A percentile compares a stretch with the other conserved stretches of the same genome.
Conservation (phyloP, 2,888 invertebrate species). For the Drosophila lutescens region DNA sequence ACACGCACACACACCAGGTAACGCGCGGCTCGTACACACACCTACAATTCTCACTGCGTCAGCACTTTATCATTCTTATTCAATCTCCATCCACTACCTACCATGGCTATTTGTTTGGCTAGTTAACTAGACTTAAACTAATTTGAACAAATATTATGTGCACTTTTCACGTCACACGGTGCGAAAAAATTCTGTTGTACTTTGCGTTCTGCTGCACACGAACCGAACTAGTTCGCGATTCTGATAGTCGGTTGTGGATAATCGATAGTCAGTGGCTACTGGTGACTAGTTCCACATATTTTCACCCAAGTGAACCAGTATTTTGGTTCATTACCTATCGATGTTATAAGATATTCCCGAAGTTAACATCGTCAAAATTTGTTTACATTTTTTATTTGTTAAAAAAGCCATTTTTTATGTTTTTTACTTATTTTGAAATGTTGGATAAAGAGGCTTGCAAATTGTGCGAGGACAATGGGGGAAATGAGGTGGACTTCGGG, state of each 20-base stretch:
- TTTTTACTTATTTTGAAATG: too few species aligned
- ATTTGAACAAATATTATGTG: constrained; percentile 45
- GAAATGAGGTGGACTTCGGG: too few species aligned
- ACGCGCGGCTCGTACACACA: constrained; percentile 24
- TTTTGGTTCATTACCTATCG: too few species aligned
- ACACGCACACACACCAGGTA: constrained; percentile 36
- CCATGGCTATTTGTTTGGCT: constrained; percentile 46
- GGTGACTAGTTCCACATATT: not conserved
- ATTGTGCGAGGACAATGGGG: too few species aligned
- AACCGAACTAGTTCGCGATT: constrained; percentile 8
- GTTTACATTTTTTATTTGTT: too few species aligned
- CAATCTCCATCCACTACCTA: constrained; percentile 15
- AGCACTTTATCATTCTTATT: constrained; percentile 11
- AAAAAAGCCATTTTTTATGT: too few species aligned
- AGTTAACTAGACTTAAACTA: constrained; percentile 58
- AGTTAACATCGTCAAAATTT: too few species aligned
- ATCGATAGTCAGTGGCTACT: constrained; percentile 1
- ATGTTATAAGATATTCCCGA: too few species aligned
- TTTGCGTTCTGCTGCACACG: constrained; percentile 28
- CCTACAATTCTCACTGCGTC: constrained; percentile 10
- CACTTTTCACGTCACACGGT: constrained; percentile 55
- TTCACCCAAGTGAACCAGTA: too few species aligned
- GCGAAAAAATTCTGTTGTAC: constrained; percentile 35
- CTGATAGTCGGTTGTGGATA: not conserved
- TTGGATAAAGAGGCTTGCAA: too few species aligned